Conservation (phyloP, 2,888 invertebrate genomes). For the Drosophila glabriapex region DNA sequence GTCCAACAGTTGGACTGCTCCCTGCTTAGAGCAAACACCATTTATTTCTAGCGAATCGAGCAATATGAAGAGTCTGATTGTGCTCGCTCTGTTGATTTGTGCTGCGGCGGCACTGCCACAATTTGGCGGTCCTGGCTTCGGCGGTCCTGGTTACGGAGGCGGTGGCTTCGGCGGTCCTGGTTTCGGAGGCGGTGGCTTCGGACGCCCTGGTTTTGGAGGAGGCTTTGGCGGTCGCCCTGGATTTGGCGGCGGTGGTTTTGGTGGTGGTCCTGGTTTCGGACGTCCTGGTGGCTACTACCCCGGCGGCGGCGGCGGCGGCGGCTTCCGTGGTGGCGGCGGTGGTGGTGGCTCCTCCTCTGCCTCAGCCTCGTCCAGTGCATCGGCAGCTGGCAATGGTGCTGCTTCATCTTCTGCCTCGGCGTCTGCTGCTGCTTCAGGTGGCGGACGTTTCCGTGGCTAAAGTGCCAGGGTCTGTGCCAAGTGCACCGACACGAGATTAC, state of each 20-base stretch:
- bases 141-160: constrained; percentile 20
- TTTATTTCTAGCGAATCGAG: constrained; percentile 6
- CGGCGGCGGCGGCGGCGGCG: constrained; percentile 18
- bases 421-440: constrained; percentile 11
- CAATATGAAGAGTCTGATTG: constrained; percentile 76
- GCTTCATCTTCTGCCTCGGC: constrained; percentile 29
- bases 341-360: constrained; percentile 27
- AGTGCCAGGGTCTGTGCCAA: not conserved
- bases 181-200: constrained; percentile 10
- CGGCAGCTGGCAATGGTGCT: constrained; percentile 22
- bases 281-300: constrained; percentile 17
- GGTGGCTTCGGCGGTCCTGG: constrained; percentile 19
- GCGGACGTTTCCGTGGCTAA: constrained; percentile 42
- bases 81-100: constrained; percentile 74
- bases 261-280: constrained; percentile 13
- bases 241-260: constrained; percentile 16
- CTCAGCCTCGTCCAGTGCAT: constrained; percentile 36
- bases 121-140: constrained; percentile 15
- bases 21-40: constrained; percentile 37
- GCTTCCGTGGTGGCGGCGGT: constrained; percentile 16
- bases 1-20: constrained; percentile 61
- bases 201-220: constrained; percentile 15
- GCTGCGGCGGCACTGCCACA: constrained; percentile 67
- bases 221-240: constrained; percentile 17
- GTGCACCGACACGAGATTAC: constrained; percentile 24